Percentiles rank a stretch among this genome's conserved stretches.
Evolutionary conservation across 2,113 vertebrate genomes (phyloP).

Genomic region (Mesembrinibis cayennensis): DNA sequence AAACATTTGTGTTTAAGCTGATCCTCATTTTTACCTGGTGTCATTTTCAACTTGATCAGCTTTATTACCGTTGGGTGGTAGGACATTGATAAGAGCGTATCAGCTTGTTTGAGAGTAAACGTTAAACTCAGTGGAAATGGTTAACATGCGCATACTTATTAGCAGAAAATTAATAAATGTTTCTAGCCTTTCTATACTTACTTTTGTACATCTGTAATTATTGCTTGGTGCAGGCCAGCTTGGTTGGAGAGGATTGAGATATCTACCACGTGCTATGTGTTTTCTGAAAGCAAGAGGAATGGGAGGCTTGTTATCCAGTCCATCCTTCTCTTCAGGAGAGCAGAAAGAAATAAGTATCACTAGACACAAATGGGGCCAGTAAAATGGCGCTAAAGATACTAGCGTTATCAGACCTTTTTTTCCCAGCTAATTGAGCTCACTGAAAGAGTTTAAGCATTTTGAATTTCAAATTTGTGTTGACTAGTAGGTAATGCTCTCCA

Average conservation of each 20-base stretch:
- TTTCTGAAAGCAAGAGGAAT: background rate
- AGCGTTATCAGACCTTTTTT: background rate
- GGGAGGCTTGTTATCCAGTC: background rate
- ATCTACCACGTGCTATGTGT: fast-evolving
- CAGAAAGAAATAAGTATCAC: background rate
- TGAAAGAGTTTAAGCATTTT: background rate
- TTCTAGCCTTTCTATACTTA: background rate
- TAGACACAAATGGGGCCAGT: background rate
- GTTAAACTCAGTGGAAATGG: background rate
- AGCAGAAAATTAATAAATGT: background rate
- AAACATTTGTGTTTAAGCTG: background rate
- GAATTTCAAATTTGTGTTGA: background rate
- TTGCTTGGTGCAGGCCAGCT: background rate
- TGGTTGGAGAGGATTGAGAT: background rate
- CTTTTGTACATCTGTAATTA: background rate
- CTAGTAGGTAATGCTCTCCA: background rate
- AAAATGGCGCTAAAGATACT: background rate
- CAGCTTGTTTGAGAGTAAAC: background rate
- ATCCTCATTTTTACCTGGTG: fast-evolving
- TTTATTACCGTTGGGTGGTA: background rate
- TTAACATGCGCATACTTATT: background rate
- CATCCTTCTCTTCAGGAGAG: background rate
- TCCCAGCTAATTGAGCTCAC: background rate
- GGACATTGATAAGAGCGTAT: too few relatives aligned
- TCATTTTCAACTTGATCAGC: background rate